Evolutionary conservation across 2,888 invertebrate genomes (phyloP), one percentile per base, ranked within the genome.

Genomic region (Stenodera caucasica): DNA sequence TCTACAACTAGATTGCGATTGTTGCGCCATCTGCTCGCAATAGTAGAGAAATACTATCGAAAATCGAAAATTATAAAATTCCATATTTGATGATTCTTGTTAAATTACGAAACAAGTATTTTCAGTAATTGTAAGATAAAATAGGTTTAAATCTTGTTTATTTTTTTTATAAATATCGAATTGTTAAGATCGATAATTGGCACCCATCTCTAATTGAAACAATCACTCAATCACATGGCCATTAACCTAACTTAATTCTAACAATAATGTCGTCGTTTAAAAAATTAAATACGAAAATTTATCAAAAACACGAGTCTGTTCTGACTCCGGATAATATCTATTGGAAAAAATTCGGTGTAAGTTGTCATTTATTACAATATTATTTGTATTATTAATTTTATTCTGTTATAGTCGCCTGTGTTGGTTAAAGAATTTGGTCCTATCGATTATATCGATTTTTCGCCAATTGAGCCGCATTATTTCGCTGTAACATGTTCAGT

Each of bases 401-500:
- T 26, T 29, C 1, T 50, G 18, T 75, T 80, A 72, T 76, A 92
- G 96, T 84, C 87, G 60, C 94, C 96, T 26, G 91, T 94, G 2
- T 84, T 94, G 37, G 87, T 94, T 0, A 96, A 97, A 80, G 97
- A 98, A 80, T 94, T 92, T 80, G 95, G 95, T 21, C 89, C 93
- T 0, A 92, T 98, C 57, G 94, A 96, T 76, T 90, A 92, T 75
- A 86, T 98, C 49, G 92, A 96, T 77, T 94, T 98, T 76, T 92
- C 93, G 63, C 94, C 94, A 0, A 85, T 90, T 9, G 90, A 94
- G 74, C 96, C 97, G 0, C 87, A 93, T 82, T 89, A 92, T 77
- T 93, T 97, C 82, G 96, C 96, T 7, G 92, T 95, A 15, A 96
- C 98, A 57, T 94, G 92, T 77, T 96, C 96, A 0, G 92, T 93